Conservation (phyloP, 1,140 invertebrate genomes). For the Drosophila bocqueti region DNA sequence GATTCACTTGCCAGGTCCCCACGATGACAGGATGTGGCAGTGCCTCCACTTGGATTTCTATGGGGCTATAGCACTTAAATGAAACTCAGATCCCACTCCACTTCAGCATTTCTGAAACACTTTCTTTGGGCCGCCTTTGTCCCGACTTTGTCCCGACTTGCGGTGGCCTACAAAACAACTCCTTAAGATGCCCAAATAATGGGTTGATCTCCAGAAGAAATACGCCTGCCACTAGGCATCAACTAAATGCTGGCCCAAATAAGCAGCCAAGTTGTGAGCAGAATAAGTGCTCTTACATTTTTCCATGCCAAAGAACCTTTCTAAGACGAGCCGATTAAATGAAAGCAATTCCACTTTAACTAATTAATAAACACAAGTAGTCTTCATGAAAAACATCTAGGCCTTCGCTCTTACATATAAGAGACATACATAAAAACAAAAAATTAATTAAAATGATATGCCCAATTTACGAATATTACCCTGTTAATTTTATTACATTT, state of each 20-base stretch:
- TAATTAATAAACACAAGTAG: not conserved
- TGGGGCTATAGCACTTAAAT: slow-evolving; percentile 59
- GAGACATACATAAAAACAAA: too few relatives aligned
- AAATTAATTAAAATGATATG: too few relatives aligned
- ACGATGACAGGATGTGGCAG: slow-evolving; percentile 75
- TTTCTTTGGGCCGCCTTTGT: slow-evolving; percentile 25
- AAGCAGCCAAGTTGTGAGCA: not conserved
- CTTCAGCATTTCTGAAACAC: slow-evolving; percentile 15
- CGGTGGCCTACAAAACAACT: slow-evolving; percentile 39
- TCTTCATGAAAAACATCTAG: not conserved
- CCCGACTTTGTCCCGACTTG: slow-evolving; percentile 36
- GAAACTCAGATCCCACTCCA: slow-evolving; percentile 16
- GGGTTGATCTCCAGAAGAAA: slow-evolving; percentile 6
- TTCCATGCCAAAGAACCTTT: not conserved
- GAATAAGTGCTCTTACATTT: slow-evolving; percentile 7
- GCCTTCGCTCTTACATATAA: not conserved
- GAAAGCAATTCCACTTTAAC: not conserved
- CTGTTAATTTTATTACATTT: too few relatives aligned
- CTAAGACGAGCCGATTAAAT: not conserved
- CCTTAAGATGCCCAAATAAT: slow-evolving; percentile 36
- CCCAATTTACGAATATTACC: too few relatives aligned
- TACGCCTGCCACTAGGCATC: not conserved
- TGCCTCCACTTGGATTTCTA: slow-evolving; percentile 61
- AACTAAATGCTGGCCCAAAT: slow-evolving; percentile 26
- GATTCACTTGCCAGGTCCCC: slow-evolving; percentile 67